phyloP scores from a whole-genome alignment of 35 echinoderm and acorn worm genomes.

The Ptychodera flava region DNA sequence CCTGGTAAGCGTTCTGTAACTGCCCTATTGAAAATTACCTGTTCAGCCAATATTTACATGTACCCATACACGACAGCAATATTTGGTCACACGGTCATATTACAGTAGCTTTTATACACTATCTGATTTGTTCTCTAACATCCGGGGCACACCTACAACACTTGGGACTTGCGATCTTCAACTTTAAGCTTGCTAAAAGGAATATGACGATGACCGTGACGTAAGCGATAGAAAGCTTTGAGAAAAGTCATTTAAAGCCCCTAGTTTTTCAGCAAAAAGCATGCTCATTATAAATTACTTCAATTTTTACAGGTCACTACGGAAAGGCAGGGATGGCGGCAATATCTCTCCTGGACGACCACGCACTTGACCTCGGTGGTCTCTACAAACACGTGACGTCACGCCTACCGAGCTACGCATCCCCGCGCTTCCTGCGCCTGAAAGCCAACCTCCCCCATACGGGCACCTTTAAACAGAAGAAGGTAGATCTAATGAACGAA shows the following conservation, averaged over 20 bases:
- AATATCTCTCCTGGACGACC: constrained; percentile 31
- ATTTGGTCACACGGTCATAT: too few species aligned
- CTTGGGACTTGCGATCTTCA: too few species aligned
- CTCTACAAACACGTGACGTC: constrained; percentile 63
- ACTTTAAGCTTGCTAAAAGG: too few species aligned
- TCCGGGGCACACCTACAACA: too few species aligned
- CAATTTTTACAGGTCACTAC: constrained; percentile 57
- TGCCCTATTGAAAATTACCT: neutral
- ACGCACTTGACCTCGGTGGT: constrained; percentile 35
- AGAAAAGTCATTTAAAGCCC: too few species aligned
- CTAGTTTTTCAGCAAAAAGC: too few species aligned
- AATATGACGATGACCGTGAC: too few species aligned
- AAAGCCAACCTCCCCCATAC: constrained; percentile 61
- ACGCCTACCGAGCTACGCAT: constrained; percentile 80
- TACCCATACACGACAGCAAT: too few species aligned
- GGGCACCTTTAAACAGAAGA: constrained; percentile 88
- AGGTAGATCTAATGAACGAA: constrained; percentile 66
- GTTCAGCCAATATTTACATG: neutral
- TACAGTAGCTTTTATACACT: too few species aligned
- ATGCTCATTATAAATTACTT: too few species aligned
- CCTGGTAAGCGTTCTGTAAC: constrained; percentile 42
- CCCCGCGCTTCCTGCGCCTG: constrained; percentile 79
- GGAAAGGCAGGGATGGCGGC: constrained; percentile 95
- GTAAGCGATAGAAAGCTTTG: too few species aligned
- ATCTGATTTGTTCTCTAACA: too few species aligned